phyloP scores from a whole-genome alignment of 37 sponge, comb jelly and placozoan genomes.

The Tethya wilhelma region DNA sequence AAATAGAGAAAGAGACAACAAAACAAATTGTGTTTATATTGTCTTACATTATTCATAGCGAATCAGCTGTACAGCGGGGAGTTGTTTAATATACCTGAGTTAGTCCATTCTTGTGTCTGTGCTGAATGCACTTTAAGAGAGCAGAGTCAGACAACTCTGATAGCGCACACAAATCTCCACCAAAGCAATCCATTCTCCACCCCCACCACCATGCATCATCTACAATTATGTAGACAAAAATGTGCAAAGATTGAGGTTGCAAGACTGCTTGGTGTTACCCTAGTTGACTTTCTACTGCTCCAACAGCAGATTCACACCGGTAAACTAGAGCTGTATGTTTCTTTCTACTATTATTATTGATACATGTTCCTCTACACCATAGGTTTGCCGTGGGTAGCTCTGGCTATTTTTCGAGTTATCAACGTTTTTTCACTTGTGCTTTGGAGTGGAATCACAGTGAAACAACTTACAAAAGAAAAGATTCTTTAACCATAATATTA shows the following conservation, averaged over 20 bases:
- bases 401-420: background rate
- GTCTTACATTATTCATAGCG: background rate
- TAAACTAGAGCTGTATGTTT: background rate
- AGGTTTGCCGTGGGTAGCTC: slow-evolving; percentile 12
- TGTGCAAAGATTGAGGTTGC: background rate
- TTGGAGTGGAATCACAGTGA: slow-evolving; percentile 8
- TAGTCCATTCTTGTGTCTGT: too few relatives aligned
- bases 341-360: background rate
- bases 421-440: slow-evolving; percentile 4
- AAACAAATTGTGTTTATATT: background rate
- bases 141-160: too few relatives aligned
- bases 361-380: background rate
- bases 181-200: too few relatives aligned
- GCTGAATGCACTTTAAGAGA: too few relatives aligned
- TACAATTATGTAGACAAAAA: too few relatives aligned
- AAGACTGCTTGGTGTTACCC: background rate
- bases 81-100: background rate
- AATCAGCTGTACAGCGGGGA: background rate
- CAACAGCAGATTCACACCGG: background rate
- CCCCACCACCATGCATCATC: too few relatives aligned
- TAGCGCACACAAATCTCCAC: too few relatives aligned
- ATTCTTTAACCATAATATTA: too few relatives aligned
- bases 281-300: background rate
- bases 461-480: too few relatives aligned
- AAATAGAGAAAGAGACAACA: background rate